phyloP scores from a whole-genome alignment of 2,888 invertebrate species.

The Harpalus rubripes region DNA sequence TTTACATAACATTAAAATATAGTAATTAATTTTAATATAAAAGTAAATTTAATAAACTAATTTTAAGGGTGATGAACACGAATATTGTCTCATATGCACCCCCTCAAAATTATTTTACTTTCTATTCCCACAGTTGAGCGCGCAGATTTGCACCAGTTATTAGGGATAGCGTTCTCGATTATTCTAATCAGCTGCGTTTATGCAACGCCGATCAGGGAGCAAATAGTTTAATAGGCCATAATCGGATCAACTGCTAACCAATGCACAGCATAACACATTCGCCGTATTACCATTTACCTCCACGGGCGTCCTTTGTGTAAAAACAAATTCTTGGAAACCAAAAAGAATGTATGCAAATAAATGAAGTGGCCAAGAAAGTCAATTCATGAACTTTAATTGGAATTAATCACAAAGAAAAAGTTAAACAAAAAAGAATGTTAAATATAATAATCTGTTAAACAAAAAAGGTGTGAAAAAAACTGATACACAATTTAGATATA shows the following conservation, averaged over 20 bases:
- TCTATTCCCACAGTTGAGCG: neutral
- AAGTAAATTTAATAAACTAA: no score
- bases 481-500: constrained; percentile 51
- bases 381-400: constrained; percentile 54
- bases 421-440: constrained; percentile 36
- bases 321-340: constrained; percentile 1
- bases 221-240: constrained; percentile 62
- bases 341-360: constrained; percentile 25
- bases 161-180: constrained; percentile 29
- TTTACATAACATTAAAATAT: no score
- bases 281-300: constrained; percentile 8
- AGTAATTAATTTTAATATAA: no score
- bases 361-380: constrained; percentile 22
- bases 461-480: constrained; percentile 48
- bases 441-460: constrained; percentile 34
- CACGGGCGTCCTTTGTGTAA: neutral
- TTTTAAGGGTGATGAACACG: no score
- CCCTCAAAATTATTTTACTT: no score
- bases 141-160: constrained; percentile 1
- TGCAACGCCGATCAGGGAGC: constrained; percentile 52
- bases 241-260: constrained; percentile 53
- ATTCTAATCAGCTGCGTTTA: constrained; percentile 61
- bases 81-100: no score
- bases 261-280: neutral
- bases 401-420: constrained; percentile 25